Conservation (phyloP, 2,888 invertebrate species). For the Electrophaes corylata region DNA sequence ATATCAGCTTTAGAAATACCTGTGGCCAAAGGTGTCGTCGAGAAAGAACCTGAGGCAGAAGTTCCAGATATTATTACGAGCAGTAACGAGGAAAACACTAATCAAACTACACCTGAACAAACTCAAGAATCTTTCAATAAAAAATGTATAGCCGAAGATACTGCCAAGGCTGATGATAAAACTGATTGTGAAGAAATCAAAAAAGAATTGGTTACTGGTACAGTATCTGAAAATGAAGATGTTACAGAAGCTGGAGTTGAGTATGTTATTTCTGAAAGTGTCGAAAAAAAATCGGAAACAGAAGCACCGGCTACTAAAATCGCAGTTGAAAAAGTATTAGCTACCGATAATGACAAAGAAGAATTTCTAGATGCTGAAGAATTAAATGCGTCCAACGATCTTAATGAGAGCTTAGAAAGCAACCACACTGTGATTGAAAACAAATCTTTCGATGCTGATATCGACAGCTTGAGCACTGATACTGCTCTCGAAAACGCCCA, state of each 20-base stretch:
- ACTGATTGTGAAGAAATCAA: conserved; percentile 16
- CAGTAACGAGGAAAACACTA: background rate
- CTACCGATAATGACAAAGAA: conserved; percentile 22
- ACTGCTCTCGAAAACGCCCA: conserved; percentile 38
- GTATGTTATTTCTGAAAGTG: background rate
- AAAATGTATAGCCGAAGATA: conserved; percentile 13
- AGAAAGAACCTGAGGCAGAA: background rate
- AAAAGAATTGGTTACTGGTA: conserved; percentile 3
- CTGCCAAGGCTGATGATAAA: conserved; percentile 23
- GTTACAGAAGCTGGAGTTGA: background rate
- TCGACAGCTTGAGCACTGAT: conserved; percentile 47
- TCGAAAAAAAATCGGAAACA: conserved; percentile 5
- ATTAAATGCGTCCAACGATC: conserved; percentile 61
- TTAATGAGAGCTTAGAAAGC: conserved; percentile 70
- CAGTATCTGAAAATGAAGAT: conserved; percentile 5
- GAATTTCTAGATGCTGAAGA: conserved; percentile 39
- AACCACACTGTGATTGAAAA: conserved; percentile 73
- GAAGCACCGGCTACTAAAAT: background rate
- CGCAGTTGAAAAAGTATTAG: conserved; percentile 14
- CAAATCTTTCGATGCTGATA: conserved; percentile 55
- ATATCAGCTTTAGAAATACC: background rate
- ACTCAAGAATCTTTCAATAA: conserved; percentile 16
- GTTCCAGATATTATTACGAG: background rate
- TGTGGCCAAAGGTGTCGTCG: background rate
- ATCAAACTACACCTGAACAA: background rate